A percentile compares a stretch with the other conserved stretches of the same genome.
Evolutionary conservation across 2,888 invertebrate species (phyloP).

Genomic region (Andrena marginata): DNA sequence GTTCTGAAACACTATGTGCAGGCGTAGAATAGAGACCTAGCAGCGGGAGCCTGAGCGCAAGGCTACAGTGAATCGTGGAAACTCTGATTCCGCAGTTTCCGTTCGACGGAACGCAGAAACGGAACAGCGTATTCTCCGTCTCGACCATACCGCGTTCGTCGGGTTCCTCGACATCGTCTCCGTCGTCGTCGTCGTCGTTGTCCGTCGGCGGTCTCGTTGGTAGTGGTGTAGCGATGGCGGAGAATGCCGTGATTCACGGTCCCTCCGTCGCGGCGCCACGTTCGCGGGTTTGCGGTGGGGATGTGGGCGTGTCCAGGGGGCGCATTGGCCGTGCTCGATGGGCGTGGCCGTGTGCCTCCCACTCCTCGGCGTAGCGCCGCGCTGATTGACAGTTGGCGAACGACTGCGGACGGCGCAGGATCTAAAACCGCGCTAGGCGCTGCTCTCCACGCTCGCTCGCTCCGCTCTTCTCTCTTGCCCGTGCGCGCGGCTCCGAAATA

Average conservation of each 20-base stretch:
- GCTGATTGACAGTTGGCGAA: slow-evolving; percentile 90
- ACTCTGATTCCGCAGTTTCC: slow-evolving; percentile 4
- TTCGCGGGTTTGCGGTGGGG: slow-evolving; percentile 66
- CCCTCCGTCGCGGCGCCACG: slow-evolving; percentile 77
- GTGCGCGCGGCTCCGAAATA: slow-evolving; percentile 62
- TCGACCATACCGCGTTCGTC: slow-evolving; percentile 29
- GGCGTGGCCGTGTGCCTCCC: slow-evolving; percentile 86
- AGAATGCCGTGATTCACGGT: slow-evolving; percentile 74
- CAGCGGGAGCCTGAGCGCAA: not conserved
- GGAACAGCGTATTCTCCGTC: slow-evolving; percentile 16
- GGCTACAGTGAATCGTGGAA: not conserved
- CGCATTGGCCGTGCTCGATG: slow-evolving; percentile 79
- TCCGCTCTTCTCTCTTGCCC: slow-evolving; percentile 64
- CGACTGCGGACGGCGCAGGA: slow-evolving; percentile 89
- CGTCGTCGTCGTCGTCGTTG: slow-evolving; percentile 46
- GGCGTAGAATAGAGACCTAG: not conserved
- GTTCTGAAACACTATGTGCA: not conserved
- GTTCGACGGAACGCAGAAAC: not conserved
- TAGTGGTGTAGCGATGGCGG: slow-evolving; percentile 84
- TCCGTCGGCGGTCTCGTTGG: slow-evolving; percentile 70
- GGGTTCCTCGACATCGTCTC: slow-evolving; percentile 19
- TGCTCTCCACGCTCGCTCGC: slow-evolving; percentile 80
- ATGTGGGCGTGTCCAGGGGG: slow-evolving; percentile 75
- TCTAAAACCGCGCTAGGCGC: slow-evolving; percentile 85
- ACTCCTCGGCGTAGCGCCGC: slow-evolving; percentile 86